Conservation (phyloP, 2,797 vertebrate species). For the Alcedo quadribrachys region DNA sequence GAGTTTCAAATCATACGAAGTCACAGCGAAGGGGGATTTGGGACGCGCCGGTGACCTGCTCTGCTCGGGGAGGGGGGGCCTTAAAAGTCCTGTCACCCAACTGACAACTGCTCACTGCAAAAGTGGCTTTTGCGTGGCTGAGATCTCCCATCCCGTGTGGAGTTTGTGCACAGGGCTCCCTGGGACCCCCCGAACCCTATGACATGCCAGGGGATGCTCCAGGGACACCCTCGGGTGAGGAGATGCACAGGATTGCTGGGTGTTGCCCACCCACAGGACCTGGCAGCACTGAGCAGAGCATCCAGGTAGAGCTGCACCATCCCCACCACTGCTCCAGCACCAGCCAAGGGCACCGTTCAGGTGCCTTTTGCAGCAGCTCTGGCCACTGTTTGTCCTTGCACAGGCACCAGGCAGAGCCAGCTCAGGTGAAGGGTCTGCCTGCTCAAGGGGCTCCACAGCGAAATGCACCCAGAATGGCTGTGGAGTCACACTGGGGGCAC, state of each 20-base stretch:
- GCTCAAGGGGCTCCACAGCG: fast-evolving
- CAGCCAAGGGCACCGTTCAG: fast-evolving
- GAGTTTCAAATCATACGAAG: conserved; percentile 77
- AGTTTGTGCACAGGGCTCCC: background rate
- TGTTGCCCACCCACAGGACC: background rate
- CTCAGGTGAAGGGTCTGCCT: background rate
- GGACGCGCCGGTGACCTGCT: conserved; percentile 72
- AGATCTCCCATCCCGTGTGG: fast-evolving
- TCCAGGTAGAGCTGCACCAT: background rate
- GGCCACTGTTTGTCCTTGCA: background rate
- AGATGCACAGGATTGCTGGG: fast-evolving
- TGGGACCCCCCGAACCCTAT: fast-evolving
- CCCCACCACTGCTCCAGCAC: background rate
- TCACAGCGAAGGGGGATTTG: conserved; percentile 50
- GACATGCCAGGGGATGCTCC: fast-evolving
- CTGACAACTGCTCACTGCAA: conserved; percentile 37
- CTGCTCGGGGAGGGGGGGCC: background rate
- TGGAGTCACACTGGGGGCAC: background rate
- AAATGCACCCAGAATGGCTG: background rate
- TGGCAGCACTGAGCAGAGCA: background rate
- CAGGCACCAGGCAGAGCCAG: background rate
- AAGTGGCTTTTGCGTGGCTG: background rate
- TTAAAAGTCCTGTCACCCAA: conserved; percentile 37
- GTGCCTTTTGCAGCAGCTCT: background rate
- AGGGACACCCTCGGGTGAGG: fast-evolving